Base-by-base conservation (phyloP, 2,113 vertebrate species). In the Bufo gargarizans region DNA sequence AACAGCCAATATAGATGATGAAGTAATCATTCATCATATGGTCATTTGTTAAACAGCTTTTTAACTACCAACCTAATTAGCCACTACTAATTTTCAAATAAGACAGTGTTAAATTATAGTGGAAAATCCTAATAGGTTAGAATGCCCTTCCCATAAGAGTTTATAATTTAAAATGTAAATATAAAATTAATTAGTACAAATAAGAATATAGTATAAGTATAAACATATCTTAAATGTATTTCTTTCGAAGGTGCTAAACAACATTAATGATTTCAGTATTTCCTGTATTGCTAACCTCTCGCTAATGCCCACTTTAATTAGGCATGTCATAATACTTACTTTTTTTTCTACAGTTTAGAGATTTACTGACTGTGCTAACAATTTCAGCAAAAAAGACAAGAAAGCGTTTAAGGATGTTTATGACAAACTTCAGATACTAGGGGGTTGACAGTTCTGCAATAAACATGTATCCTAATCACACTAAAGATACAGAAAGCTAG, bases 381-480 rank as follows among this genome's bases (percentile, higher is more conserved):
- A 74, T 88, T 65, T 77, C 56, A 77, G 81, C 80, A 88, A 16
- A 33, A 33, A 77, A 65, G 81, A 84, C 87, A 53, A 65, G 58
- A 71, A 87, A 82, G 63, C 22, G 55, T 50, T 67, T 87, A 59
- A 55, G 56, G 86, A 88, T 88, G 87, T 59, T 59, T 67, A 88
- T 88, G 87, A 82, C 69, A 84, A 88, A 83, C 87, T 76, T 77
- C 87, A 88, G 87, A 88, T 83, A 84, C 87, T 63, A 12, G 16
- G 84, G 55, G 59, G 58, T 50, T 83, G 87, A 88, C 87, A 88
- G 80, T 83, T 88, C 69, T 88, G 87, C 71, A 76, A 83, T 83
- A 88, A 88, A 88, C 87, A 88, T 88, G 87, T 88, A 88, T 84
- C 71, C 87, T 77, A 88, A 88, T 88, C 87, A 88, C 87, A 84